Evolutionary conservation across 2,797 vertebrate species (phyloP).

Genomic region (Crenichthys baileyi): DNA sequence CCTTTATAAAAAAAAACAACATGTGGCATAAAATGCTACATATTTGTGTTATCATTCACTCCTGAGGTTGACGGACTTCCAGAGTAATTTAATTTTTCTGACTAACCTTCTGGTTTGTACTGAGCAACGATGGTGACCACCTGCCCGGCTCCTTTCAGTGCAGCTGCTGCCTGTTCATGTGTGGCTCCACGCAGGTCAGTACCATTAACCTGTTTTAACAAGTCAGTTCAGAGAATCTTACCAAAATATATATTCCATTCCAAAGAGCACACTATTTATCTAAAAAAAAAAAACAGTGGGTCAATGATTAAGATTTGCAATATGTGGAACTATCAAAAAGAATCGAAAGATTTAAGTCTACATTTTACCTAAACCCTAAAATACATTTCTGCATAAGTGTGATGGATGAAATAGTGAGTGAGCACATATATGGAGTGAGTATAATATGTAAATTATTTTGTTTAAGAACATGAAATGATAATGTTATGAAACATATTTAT

Average conservation of each 20-base stretch:
- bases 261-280: not conserved
- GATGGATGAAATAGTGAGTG: not conserved
- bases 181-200: constrained; percentile 94
- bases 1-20: not conserved
- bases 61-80: not conserved
- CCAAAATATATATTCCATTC: not conserved
- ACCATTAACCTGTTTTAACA: constrained; percentile 88
- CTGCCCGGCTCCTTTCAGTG: constrained; percentile 95
- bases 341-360: not conserved
- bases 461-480: not conserved
- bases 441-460: not conserved
- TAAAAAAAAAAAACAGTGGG: not conserved
- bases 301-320: not conserved
- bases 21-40: not conserved
- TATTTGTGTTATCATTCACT: not conserved
- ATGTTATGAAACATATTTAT: not conserved
- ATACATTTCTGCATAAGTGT: not conserved
- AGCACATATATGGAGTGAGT: not conserved
- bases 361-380: not conserved
- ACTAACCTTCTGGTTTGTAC: constrained; percentile 96
- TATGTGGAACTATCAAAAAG: not conserved
- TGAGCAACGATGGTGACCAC: constrained; percentile 95
- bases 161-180: constrained; percentile 95
- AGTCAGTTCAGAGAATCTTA: not conserved
- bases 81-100: not conserved